These are phyloP conservation scores for Phrynocephalus vlangalii DNA, from an alignment of 2,797 vertebrate genomes.

Conservation along the genomic window DNA sequence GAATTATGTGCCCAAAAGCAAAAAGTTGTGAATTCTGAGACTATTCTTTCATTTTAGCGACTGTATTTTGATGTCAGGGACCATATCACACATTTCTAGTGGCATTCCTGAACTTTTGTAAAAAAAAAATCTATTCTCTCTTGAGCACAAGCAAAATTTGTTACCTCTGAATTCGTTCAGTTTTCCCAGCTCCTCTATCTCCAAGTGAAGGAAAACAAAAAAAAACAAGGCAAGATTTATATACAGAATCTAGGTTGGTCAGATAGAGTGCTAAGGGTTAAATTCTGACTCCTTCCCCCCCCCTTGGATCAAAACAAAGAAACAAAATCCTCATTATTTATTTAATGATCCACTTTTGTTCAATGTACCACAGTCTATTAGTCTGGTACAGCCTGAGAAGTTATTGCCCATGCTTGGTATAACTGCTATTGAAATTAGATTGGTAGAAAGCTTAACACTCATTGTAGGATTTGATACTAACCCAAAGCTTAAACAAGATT, in stretches of 20 bases:
- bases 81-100: not conserved
- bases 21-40: constrained; percentile 9
- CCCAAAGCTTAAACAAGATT: not conserved
- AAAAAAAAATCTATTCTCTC: not conserved
- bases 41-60: not conserved
- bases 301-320: not conserved
- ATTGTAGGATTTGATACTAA: not conserved
- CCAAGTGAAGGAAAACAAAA: not conserved
- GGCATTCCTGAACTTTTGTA: not conserved
- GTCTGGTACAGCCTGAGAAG: too few relatives aligned
- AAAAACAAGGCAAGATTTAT: not conserved
- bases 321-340: not conserved
- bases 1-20: not conserved
- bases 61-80: constrained; percentile 13
- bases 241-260: not conserved
- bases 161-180: not conserved
- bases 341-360: too few relatives aligned
- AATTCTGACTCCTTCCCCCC: not conserved
- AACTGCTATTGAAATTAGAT: not conserved
- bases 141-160: not conserved
- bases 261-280: not conserved
- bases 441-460: not conserved
- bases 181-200: not conserved
- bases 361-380: too few relatives aligned
- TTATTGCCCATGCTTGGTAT: not conserved